Base-by-base conservation (phyloP, 2,888 invertebrate species). In the Nymphalis polychloros region DNA sequence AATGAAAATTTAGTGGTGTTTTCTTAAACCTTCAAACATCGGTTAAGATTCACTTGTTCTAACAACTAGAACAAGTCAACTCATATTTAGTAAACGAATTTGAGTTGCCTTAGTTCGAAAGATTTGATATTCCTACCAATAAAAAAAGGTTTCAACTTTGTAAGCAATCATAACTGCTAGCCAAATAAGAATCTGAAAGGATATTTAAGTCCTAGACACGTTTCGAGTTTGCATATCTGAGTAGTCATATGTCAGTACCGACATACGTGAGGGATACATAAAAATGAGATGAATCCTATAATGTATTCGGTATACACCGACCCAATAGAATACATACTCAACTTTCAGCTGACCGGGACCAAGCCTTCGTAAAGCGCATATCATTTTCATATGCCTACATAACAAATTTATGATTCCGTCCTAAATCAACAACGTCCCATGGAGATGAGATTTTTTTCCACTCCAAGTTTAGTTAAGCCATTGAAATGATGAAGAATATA, bases 361-460 rank as follows among this genome's bases (percentile, higher is more conserved):
- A 48, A 62, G 60, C 35, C 41, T 59, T n/a, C 20, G 63, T 27
- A 41, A 60, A 62, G 35, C 55, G 50, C 55, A 61, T 61, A 71
- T 71, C 60, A 69, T 71, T 69, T 71, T 66, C 65, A 55, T 69
- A 69, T 53, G 66, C 80, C 81, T 80, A 78, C 84, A 81, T 84
- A 84, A 84, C 85, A 86, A 73, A 73, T 86, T 87, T 86, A 82
- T 84, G 81, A 85, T 82, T 80, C 79, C 78, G 68, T 73, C 86
- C 87, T 87, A 87, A 85, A 83, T 85, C 84, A 87, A 88, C 82
- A 86, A 76, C 66, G 67, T 59, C 67, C 63, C 62, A 63, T 62
- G 59, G 53, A 60, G 63, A 71, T 67, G 64, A 55, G 64, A 55
- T 64, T 72, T 72, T n/a, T 67, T 68, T 55, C 48, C 47, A 41